These are phyloP conservation scores for Conopomorpha cramerella DNA, from an alignment of 1,140 invertebrate species.

Conservation along the genomic window DNA sequence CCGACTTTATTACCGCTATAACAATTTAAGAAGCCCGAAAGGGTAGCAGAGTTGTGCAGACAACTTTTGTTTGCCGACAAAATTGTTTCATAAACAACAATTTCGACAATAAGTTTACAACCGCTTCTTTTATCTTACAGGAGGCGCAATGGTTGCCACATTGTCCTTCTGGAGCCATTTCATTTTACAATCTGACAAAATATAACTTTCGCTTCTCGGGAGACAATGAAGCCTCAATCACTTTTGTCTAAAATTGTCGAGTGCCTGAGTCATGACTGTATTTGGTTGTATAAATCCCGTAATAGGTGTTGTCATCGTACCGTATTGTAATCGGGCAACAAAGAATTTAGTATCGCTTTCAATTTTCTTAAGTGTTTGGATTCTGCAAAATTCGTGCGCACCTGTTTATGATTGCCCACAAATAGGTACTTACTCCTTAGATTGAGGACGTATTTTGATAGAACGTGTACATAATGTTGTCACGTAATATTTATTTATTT, in stretches of 20 bases:
- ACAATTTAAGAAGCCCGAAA: slow-evolving; percentile 54
- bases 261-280: neutral
- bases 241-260: neutral
- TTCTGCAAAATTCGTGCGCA: no score
- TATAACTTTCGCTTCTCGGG: slow-evolving; percentile 28
- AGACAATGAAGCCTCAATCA: neutral
- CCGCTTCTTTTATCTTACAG: slow-evolving; percentile 36
- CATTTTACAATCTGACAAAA: slow-evolving; percentile 29
- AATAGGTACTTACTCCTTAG: no score
- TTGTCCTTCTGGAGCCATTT: slow-evolving; percentile 23
- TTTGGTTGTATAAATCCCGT: no score
- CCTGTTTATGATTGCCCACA: no score
- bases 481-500: no score
- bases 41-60: slow-evolving; percentile 38
- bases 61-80: slow-evolving; percentile 41
- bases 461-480: no score
- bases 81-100: slow-evolving; percentile 57
- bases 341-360: no score
- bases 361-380: no score
- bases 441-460: no score
- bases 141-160: slow-evolving; percentile 10
- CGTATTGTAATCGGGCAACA: no score
- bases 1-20: slow-evolving; percentile 44
- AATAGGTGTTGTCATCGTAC: no score
- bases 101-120: slow-evolving; percentile 46